Conservation (phyloP, 2,888 invertebrate species). For the Choristoneura rosaceana region DNA sequence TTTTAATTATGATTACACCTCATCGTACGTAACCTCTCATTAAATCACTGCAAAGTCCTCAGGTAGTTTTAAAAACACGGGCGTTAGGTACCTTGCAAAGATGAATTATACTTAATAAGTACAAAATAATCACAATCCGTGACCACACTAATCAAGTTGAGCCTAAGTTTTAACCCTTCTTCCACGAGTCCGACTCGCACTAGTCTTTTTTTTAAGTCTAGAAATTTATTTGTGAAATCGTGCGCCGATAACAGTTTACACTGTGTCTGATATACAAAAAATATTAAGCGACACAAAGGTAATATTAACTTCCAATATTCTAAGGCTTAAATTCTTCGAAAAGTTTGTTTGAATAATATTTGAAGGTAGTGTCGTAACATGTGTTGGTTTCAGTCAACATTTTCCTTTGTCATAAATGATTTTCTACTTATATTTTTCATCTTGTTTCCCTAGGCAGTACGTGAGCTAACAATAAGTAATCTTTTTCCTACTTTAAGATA, state of each 20-base stretch:
- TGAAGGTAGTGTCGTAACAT: too few species aligned
- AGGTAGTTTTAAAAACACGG: too few species aligned
- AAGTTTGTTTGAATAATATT: background rate
- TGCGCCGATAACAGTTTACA: background rate
- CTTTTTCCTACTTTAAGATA: background rate
- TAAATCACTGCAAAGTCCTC: too few species aligned
- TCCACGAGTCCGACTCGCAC: too few species aligned
- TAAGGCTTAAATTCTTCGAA: background rate
- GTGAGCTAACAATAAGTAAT: background rate
- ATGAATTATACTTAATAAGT: too few species aligned
- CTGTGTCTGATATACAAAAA: background rate
- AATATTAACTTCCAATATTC: background rate
- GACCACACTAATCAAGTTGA: too few species aligned
- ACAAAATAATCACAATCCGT: too few species aligned
- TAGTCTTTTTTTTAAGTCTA: too few species aligned
- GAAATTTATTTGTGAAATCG: background rate
- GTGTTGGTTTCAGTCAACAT: background rate
- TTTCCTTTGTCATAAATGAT: background rate
- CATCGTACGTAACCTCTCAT: too few species aligned
- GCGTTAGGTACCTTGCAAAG: too few species aligned
- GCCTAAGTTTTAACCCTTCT: too few species aligned
- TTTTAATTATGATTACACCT: too few species aligned
- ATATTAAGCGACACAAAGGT: background rate
- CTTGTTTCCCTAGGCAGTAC: background rate
- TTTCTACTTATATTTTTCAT: background rate